Base-by-base conservation (phyloP, 2,113 vertebrate species). In the Nymphicus hollandicus region DNA sequence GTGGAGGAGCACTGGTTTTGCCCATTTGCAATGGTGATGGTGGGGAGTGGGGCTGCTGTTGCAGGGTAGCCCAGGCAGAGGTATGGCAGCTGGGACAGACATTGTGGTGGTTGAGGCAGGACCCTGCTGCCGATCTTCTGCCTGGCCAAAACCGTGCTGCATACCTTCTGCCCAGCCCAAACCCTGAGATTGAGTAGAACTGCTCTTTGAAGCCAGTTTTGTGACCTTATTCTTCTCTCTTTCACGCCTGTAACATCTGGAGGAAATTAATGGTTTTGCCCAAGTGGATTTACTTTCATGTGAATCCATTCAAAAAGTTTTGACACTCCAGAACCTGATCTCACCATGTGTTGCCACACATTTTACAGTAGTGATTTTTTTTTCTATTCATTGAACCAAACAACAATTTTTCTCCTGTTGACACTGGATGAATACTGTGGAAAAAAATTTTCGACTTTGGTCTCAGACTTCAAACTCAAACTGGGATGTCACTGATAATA, bases 311-410 rank as follows among this genome's bases (percentile, higher is more conserved):
- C 23, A 33, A 46, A 37, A 56, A 13, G 9, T 58, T 52, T 68
- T 29, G 55, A 29, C 19, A 13, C 15, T 31, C 20, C 9, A 8
- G 56, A 65, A 63, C 29, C 37, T 19, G 27, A 28, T 37, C 31
- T 58, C 39, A 5, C 44, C 3, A 0, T 25, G 15, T 20, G 10
- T 69, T 39, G 17, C 27, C 4, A 4, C 33, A 19, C 0, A 1
- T 28, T 71, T 55, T 47, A 10, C 29, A 17, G 28, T 2, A 17
- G 33, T 31, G 20, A 3, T 31, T 68, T 56, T 64, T 28, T 79
- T 8, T 27, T 78, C 31, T 72, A 1, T 24, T 35, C 29, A 8
- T 7, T 28, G 43, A 69, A 29, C 10, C 0, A 0, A 58, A 41
- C 16, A 65, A 43, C 6, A 3, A 0, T 41, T 76, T 65, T 80